Percentiles rank a stretch among this genome's conserved stretches.
These are phyloP conservation scores for Iguana delicatissima DNA, from an alignment of 2,797 vertebrate genomes.

Conservation along the genomic window DNA sequence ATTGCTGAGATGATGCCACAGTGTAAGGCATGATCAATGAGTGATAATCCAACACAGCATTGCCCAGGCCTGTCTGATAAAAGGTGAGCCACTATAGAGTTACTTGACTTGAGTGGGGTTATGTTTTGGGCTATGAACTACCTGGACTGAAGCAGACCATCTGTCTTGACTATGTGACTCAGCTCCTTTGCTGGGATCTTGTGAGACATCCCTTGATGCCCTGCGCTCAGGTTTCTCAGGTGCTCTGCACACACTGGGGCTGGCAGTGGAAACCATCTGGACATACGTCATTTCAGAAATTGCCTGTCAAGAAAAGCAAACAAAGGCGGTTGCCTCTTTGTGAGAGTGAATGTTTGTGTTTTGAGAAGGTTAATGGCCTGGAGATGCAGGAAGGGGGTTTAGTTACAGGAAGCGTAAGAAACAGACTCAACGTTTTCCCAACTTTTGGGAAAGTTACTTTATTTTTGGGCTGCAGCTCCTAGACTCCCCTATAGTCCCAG, in stretches of 20 bases:
- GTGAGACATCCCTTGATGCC: not conserved
- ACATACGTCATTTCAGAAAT: constrained; percentile 35
- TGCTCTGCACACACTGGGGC: not conserved
- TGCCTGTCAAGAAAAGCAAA: constrained; percentile 60
- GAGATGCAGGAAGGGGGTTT: constrained; percentile 11
- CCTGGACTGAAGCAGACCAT: not conserved
- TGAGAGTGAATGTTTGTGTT: constrained; percentile 40
- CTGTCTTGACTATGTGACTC: not conserved
- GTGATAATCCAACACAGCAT: not conserved
- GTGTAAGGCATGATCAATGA: not conserved
- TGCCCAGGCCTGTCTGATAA: not conserved
- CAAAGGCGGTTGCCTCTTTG: constrained; percentile 50
- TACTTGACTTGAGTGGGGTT: not conserved
- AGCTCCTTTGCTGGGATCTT: not conserved
- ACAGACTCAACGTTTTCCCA: not conserved
- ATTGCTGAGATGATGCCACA: not conserved
- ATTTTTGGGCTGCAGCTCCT: too few species aligned
- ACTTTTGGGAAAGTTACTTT: too few species aligned
- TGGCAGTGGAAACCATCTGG: constrained; percentile 40
- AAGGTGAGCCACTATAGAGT: not conserved
- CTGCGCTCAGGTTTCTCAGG: constrained; percentile 7
- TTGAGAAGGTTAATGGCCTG: constrained; percentile 37
- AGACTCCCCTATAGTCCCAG: too few species aligned
- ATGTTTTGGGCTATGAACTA: not conserved
- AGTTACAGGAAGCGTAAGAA: constrained; percentile 5